phyloP scores from a whole-genome alignment of 2,888 invertebrate genomes.

The Melieria picta region DNA sequence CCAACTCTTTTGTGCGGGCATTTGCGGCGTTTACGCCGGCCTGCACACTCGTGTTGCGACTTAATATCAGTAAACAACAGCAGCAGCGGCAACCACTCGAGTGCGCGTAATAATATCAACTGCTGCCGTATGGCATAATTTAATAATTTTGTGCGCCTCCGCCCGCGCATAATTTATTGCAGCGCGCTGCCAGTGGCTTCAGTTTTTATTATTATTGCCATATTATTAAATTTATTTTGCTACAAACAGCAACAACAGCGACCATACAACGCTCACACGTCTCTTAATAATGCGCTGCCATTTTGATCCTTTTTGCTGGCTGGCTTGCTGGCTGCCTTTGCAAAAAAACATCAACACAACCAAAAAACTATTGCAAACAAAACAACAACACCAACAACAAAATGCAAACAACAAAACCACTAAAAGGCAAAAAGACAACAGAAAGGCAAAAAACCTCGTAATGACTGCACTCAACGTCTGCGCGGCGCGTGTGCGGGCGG shows the following conservation, averaged over 20 bases:
- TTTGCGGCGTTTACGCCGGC: conserved; percentile 3
- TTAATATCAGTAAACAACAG: conserved; percentile 21
- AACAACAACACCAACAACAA: neutral
- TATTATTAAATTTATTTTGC: conserved; percentile 26
- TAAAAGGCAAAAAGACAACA: conserved; percentile 13
- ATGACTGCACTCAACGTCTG: conserved; percentile 15
- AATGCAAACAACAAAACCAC: conserved; percentile 3
- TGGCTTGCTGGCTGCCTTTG: no score
- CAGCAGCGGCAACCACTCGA: conserved; percentile 1
- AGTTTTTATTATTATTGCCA: conserved; percentile 5
- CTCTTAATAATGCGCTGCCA: no score
- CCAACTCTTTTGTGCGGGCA: neutral
- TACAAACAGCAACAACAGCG: neutral
- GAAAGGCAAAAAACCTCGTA: conserved; percentile 9
- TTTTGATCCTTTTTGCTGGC: no score
- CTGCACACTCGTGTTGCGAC: conserved; percentile 15
- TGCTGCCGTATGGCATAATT: conserved; percentile 46
- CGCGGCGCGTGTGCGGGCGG: neutral
- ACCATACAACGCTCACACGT: no score
- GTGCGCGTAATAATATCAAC: conserved; percentile 17
- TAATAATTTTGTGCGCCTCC: conserved; percentile 43
- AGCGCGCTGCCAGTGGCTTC: conserved; percentile 24
- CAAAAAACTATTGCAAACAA: neutral
- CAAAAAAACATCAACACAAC: no score
- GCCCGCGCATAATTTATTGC: conserved; percentile 6